Evolutionary conservation across 1,140 invertebrate species (phyloP).

Genomic region (Eriocheir sinensis): DNA sequence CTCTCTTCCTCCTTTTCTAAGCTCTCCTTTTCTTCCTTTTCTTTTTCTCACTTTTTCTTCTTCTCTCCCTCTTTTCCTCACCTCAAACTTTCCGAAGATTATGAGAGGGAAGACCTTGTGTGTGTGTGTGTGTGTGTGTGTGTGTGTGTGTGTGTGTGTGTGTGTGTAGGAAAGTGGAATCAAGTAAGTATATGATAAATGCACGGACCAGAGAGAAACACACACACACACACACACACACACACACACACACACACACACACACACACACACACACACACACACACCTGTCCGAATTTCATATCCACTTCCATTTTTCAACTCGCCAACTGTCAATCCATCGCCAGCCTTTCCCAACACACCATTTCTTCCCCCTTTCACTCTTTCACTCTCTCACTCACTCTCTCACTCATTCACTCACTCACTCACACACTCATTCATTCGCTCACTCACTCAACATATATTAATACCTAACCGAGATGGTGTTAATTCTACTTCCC

Average conservation of each 20-base stretch:
- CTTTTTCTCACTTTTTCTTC: not conserved
- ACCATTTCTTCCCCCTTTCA: not conserved
- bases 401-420: not conserved
- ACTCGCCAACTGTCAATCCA: not conserved
- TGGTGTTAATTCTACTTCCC: not conserved
- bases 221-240: not conserved
- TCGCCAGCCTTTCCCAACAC: not conserved
- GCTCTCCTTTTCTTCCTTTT: not conserved
- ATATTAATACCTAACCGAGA: too few relatives aligned
- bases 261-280: not conserved
- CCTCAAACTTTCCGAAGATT: not conserved
- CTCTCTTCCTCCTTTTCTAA: not conserved
- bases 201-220: too few relatives aligned
- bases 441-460: not conserved
- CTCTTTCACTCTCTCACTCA: not conserved
- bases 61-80: not conserved
- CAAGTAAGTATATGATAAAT: too few relatives aligned
- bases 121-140: too few relatives aligned
- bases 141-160: too few relatives aligned
- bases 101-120: too few relatives aligned
- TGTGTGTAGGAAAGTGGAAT: too few relatives aligned
- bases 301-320: not conserved
- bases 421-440: not conserved
- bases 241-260: not conserved
- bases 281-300: not conserved